phyloP scores from a whole-genome alignment of 1,140 invertebrate species.

The Drosophila truncata region DNA sequence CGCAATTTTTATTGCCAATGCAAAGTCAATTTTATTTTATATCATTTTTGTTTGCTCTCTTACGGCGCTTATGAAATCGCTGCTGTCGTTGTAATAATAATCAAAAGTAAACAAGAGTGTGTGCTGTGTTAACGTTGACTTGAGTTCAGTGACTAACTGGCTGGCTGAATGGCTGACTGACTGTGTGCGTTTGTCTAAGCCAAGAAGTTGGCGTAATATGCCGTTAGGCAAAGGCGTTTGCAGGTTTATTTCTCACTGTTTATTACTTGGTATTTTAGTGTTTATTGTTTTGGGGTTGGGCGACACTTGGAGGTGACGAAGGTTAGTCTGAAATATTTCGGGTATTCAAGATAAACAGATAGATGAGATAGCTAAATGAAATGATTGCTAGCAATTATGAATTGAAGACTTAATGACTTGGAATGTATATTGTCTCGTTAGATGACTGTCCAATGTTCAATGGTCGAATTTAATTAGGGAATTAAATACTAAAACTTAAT shows the following conservation, averaged over 20 bases:
- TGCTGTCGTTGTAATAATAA: conserved; percentile 40
- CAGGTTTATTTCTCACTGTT: conserved; percentile 26
- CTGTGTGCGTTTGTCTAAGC: conserved; percentile 6
- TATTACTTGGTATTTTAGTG: conserved; percentile 29
- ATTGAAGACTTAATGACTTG: conserved; percentile 4
- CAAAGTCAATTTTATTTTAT: conserved; percentile 36
- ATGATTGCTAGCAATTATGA: conserved; percentile 6
- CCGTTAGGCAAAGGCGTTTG: conserved; percentile 42
- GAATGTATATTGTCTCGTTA: background rate
- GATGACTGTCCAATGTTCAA: background rate
- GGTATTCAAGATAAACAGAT: conserved; percentile 1
- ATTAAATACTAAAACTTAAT: background rate
- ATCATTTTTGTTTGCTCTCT: conserved; percentile 34
- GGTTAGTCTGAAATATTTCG: conserved; percentile 28
- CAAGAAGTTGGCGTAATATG: conserved; percentile 39
- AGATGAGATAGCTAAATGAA: conserved; percentile 5
- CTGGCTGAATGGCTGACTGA: background rate
- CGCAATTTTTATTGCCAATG: conserved; percentile 63
- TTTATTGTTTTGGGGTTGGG: conserved; percentile 47
- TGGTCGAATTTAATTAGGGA: background rate
- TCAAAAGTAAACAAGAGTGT: conserved; percentile 49
- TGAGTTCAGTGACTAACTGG: conserved; percentile 32
- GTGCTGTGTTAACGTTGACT: conserved; percentile 9
- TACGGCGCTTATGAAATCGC: conserved; percentile 43
- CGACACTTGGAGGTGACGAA: conserved; percentile 35